phyloP scores from a whole-genome alignment of 1,140 invertebrate genomes.

The Cyclina sinensis region DNA sequence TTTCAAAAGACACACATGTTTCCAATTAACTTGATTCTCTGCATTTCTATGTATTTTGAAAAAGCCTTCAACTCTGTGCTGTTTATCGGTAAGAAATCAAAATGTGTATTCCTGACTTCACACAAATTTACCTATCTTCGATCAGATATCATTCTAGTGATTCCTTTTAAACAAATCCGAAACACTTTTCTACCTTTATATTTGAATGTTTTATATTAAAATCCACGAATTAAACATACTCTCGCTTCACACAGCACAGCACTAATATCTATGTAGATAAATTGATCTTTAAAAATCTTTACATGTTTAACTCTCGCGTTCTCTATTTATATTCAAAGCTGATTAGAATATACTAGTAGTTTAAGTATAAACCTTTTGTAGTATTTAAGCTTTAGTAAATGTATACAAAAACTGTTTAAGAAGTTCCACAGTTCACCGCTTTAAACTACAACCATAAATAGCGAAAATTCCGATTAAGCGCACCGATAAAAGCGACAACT shows the following conservation, averaged over 20 bases:
- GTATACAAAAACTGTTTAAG: neutral
- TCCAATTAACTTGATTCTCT: slow-evolving; percentile 10
- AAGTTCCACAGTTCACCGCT: slow-evolving; percentile 27
- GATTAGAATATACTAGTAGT: slow-evolving; percentile 14
- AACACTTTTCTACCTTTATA: slow-evolving; percentile 6
- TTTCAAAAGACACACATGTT: slow-evolving; percentile 48
- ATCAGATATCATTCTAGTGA: neutral
- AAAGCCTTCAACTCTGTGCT: neutral
- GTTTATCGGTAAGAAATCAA: neutral
- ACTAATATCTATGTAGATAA: slow-evolving; percentile 9
- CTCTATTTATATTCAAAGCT: slow-evolving; percentile 1
- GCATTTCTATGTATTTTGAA: slow-evolving; percentile 20
- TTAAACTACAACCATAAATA: neutral
- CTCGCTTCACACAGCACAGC: neutral
- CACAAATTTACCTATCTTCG: neutral
- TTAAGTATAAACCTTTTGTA: slow-evolving; percentile 14
- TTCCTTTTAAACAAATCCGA: neutral
- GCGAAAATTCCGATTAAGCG: slow-evolving; percentile 15
- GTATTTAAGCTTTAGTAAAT: slow-evolving; percentile 1
- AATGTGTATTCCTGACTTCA: slow-evolving; percentile 29
- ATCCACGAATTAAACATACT: neutral
- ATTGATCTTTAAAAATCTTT: slow-evolving; percentile 23
- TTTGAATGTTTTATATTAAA: neutral
- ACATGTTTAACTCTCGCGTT: slow-evolving; percentile 35
- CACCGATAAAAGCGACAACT: slow-evolving; percentile 23